Percentiles rank a stretch among this genome's conserved stretches.
These are phyloP conservation scores for Argyresthia goedartella DNA, from an alignment of 2,888 invertebrate genomes.

Conservation along the genomic window DNA sequence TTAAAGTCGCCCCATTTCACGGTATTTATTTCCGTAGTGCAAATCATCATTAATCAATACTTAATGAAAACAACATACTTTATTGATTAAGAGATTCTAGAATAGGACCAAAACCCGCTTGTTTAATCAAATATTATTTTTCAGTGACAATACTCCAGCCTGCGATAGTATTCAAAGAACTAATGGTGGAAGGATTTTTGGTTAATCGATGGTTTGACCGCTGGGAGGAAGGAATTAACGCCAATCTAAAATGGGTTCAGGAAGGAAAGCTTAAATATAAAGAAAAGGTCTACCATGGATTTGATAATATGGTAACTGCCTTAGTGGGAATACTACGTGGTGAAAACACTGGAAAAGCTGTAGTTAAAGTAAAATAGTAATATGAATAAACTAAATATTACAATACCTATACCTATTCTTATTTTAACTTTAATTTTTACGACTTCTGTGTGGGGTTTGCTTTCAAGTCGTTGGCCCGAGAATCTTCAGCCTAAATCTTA, in stretches of 20 bases:
- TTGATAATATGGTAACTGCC: slow-evolving; percentile 80
- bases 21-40: too few relatives aligned
- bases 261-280: slow-evolving; percentile 78
- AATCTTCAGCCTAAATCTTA: too few relatives aligned
- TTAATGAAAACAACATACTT: too few relatives aligned
- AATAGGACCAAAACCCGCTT: too few relatives aligned
- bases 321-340: slow-evolving; percentile 75
- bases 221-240: slow-evolving; percentile 74
- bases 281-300: slow-evolving; percentile 79
- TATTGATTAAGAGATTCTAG: not conserved
- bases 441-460: too few relatives aligned
- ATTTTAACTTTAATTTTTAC: too few relatives aligned
- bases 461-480: too few relatives aligned
- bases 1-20: too few relatives aligned
- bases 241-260: slow-evolving; percentile 74
- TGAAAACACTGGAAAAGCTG: slow-evolving; percentile 78
- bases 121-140: slow-evolving; percentile 13
- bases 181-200: slow-evolving; percentile 78
- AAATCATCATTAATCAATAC: too few relatives aligned
- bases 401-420: too few relatives aligned
- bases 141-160: slow-evolving; percentile 67
- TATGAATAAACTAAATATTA: not conserved
- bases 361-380: slow-evolving; percentile 69
- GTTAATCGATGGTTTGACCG: slow-evolving; percentile 69
- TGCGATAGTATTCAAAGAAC: slow-evolving; percentile 69